Base-by-base conservation (phyloP, 2,797 vertebrate species). In the Poeciliopsis infans region DNA sequence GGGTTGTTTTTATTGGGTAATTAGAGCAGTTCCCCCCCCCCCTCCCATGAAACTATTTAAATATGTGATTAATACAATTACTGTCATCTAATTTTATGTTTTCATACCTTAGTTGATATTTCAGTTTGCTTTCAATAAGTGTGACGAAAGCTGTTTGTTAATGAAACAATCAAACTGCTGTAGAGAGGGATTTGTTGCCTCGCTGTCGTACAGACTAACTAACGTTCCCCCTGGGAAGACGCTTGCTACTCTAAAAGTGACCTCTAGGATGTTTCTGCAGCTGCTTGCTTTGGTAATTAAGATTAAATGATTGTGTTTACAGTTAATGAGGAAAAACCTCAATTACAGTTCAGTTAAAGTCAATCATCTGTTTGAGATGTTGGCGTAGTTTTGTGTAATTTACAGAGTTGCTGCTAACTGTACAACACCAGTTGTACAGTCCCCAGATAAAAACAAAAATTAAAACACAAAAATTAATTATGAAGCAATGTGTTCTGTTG, bases 1-100 rank as follows among this genome's bases (percentile, higher is more conserved):
- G 43, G 53, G 66, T 87, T 87, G 78, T 89, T 89, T 43, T 76
- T 78, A 76, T 83, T 77, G 61, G 81, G 78, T 83, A 89, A 86
- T 86, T 79, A 83, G 75, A 49, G 51, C 59, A 43, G 28, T 20
- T 76, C 76, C 68, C 68, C 78, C 77, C n/a, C 25, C 75, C 76
- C 68, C 64, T 77, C 36, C 28, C 72, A 61, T 25, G 4, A 45
- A n/a, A 20, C 39, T 47, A 28, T 82, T 83, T 68, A 83, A 81
- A 77, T 64, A 57, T 31, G 45, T 25, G 43, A 88, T 87, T 71
- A 77, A 33, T 43, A 20, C 1, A 33, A 43, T 53, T 53, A 33
- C 81, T 51, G 39, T 51, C 46, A 66, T 51, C 28, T 73, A 80
- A 79, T 53, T 41, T 68, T 39, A 20, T 80, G 76, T 89, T 83